A percentile compares a stretch with the other conserved stretches of the same genome.
phyloP scores from a whole-genome alignment of 2,113 vertebrate species.

The Malurus melanocephalus region DNA sequence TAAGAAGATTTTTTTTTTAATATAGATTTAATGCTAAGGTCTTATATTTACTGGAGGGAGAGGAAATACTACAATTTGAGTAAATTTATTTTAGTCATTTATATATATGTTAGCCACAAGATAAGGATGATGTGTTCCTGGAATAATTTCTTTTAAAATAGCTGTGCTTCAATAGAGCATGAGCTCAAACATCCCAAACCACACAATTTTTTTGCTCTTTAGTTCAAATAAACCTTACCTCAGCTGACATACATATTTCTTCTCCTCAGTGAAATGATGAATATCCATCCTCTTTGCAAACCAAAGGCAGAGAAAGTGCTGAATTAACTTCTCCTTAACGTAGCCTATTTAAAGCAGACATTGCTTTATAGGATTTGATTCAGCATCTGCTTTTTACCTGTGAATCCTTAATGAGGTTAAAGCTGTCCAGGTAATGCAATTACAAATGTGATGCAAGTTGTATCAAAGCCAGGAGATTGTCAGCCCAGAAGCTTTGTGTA shows the following conservation, averaged over 20 bases:
- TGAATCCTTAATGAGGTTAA: constrained; percentile 1
- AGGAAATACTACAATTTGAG: background rate
- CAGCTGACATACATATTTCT: background rate
- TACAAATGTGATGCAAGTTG: background rate
- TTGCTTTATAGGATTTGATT: background rate
- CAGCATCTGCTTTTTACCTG: background rate
- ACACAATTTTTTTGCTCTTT: background rate
- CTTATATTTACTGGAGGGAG: background rate
- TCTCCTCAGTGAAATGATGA: background rate
- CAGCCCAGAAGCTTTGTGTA: background rate
- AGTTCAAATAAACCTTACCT: background rate
- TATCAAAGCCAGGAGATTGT: background rate
- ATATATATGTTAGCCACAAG: background rate
- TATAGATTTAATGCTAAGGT: background rate
- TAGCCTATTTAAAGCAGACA: background rate
- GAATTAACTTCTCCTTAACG: background rate
- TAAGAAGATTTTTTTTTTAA: background rate
- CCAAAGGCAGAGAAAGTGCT: background rate
- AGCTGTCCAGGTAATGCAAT: background rate
- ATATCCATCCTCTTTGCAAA: background rate
- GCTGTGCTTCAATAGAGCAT: background rate
- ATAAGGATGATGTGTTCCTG: background rate
- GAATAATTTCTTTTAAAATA: background rate
- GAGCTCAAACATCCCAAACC: background rate
- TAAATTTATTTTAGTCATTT: background rate